These are phyloP conservation scores for Mus pahari DNA, from an alignment of 2,113 vertebrate species.

Conservation along the genomic window DNA sequence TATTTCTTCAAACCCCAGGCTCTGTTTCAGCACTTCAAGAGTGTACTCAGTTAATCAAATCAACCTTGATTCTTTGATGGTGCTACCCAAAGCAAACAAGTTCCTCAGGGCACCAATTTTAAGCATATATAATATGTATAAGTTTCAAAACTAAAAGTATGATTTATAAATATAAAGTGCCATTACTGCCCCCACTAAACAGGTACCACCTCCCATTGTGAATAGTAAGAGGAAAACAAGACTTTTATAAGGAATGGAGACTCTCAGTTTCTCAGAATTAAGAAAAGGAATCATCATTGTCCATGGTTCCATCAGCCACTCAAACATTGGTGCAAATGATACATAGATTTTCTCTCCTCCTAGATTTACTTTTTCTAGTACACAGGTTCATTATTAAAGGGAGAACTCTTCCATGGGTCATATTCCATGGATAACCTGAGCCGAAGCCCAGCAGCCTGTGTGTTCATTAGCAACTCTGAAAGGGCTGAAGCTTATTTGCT, in stretches of 20 bases:
- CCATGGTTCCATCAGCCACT: conserved; percentile 68
- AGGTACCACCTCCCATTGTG: background rate
- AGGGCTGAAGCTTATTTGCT: conserved; percentile 67
- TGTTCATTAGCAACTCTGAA: conserved; percentile 82
- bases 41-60: background rate
- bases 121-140: conserved; percentile 27
- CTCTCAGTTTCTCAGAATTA: conserved; percentile 76
- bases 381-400: conserved; percentile 90
- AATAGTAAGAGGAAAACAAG: background rate
- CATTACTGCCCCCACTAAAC: background rate
- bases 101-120: background rate
- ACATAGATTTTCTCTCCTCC: conserved; percentile 89
- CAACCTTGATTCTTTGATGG: background rate
- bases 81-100: background rate
- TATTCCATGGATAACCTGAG: conserved; percentile 87
- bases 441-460: conserved; percentile 84
- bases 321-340: conserved; percentile 82
- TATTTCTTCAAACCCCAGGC: conserved; percentile 7
- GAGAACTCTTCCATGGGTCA: conserved; percentile 86
- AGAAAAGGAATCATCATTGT: conserved; percentile 81
- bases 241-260: conserved; percentile 41
- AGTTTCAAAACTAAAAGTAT: conserved; percentile 50
- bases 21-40: background rate
- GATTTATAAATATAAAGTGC: background rate
- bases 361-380: conserved; percentile 92